Conservation (phyloP, 2,113 vertebrate species). For the Xenopus laevis region DNA sequence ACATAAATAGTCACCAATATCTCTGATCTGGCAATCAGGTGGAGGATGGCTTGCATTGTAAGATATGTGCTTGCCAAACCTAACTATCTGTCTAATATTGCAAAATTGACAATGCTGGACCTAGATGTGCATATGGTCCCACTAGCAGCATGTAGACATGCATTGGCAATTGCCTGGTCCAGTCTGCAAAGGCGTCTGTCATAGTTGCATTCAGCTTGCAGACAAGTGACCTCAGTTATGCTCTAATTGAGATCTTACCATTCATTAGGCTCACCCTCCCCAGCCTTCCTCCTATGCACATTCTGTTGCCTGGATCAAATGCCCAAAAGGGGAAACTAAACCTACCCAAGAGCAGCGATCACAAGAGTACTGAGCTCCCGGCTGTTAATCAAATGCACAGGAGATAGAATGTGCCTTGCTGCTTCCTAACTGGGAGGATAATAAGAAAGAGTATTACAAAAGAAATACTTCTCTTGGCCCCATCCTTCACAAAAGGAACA, state of each 20-base stretch:
- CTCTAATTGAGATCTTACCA: constrained; percentile 20
- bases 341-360: background rate
- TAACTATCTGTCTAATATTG: too few species aligned
- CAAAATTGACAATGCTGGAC: too few species aligned
- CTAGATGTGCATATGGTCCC: too few species aligned
- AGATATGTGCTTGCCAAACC: too few species aligned
- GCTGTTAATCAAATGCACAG: constrained; percentile 52
- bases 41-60: too few species aligned
- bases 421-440: constrained; percentile 21
- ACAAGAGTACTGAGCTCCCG: background rate
- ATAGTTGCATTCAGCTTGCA: background rate
- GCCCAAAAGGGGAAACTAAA: constrained; percentile 10
- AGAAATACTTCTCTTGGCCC: background rate
- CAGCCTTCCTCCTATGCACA: constrained; percentile 5
- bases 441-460: background rate
- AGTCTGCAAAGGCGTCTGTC: background rate
- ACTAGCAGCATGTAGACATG: too few species aligned
- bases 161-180: background rate
- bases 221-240: constrained; percentile 10
- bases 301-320: constrained; percentile 25
- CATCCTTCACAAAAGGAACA: background rate
- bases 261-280: background rate
- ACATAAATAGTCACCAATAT: too few species aligned
- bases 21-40: too few species aligned
- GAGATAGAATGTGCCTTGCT: constrained; percentile 48